Percentiles rank a stretch among this genome's conserved stretches.
Evolutionary conservation across 2,113 vertebrate species (phyloP).

Genomic region (Pelusios castaneus): DNA sequence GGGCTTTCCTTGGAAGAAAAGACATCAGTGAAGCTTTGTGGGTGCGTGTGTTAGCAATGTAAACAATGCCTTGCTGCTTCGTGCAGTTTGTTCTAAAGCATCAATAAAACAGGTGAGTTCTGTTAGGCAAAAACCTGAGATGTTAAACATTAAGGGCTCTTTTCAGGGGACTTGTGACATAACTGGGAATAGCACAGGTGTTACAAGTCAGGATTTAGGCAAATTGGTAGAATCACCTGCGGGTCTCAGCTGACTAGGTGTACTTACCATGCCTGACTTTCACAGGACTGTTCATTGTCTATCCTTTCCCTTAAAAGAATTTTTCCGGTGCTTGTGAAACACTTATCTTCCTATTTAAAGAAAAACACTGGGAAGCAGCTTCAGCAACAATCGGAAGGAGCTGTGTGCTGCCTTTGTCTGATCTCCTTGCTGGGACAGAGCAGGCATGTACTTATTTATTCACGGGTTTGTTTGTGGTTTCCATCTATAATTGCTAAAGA

Average conservation of each 20-base stretch:
- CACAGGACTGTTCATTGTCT: background rate
- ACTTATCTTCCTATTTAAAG: background rate
- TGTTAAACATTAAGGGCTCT: background rate
- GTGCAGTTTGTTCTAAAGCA: background rate
- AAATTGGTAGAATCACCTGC: background rate
- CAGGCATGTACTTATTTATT: background rate
- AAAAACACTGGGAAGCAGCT: background rate
- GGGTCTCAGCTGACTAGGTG: conserved; percentile 4
- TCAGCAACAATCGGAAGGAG: background rate
- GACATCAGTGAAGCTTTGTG: background rate
- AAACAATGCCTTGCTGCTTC: background rate
- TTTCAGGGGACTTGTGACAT: background rate
- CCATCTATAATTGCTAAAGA: background rate
- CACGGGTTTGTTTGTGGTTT: background rate
- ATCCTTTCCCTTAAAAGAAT: background rate
- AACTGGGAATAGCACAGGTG: background rate
- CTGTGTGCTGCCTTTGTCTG: background rate
- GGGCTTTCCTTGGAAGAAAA: conserved; percentile 6
- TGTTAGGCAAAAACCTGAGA: background rate
- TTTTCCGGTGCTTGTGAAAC: background rate
- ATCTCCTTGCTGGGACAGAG: background rate
- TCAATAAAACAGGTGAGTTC: background rate
- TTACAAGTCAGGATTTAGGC: background rate
- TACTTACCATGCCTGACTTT: background rate
- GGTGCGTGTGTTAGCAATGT: background rate